phyloP scores from a whole-genome alignment of 2,797 vertebrate species.

The Phoeniculus purpureus region DNA sequence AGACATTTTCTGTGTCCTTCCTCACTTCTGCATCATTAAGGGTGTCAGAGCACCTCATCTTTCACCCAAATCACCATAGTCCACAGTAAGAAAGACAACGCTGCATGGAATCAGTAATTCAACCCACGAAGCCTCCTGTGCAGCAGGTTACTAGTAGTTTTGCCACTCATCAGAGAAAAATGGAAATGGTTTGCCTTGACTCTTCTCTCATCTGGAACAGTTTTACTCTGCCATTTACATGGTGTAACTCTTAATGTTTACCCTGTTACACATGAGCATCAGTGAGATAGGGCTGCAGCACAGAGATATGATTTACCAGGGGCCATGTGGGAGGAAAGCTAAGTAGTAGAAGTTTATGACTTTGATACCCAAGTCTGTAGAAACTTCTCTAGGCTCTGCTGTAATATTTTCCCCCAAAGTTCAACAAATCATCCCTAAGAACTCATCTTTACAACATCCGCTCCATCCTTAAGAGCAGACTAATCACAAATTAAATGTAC shows the following conservation, averaged over 20 bases:
- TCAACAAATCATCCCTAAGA: neutral
- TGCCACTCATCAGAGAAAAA: neutral
- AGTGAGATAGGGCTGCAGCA: neutral
- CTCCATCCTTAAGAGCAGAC: neutral
- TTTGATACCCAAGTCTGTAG: neutral
- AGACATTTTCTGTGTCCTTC: neutral
- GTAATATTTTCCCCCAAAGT: neutral
- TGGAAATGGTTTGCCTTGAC: neutral
- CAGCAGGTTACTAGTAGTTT: neutral
- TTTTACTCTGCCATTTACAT: accelerated
- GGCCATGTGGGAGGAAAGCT: neutral
- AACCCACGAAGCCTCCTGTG: neutral
- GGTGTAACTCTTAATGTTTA: neutral
- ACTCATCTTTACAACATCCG: neutral
- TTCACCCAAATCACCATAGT: neutral
- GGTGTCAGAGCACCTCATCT: neutral
- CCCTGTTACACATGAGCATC: accelerated
- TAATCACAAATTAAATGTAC: neutral
- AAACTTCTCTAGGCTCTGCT: neutral
- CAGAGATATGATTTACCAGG: neutral
- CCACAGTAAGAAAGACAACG: neutral
- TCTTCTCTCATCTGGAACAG: neutral
- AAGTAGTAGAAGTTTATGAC: neutral
- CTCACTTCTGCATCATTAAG: neutral
- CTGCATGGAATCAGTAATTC: neutral